Base-by-base conservation (phyloP, 2,888 invertebrate species). In the Pinctada fucata region DNA sequence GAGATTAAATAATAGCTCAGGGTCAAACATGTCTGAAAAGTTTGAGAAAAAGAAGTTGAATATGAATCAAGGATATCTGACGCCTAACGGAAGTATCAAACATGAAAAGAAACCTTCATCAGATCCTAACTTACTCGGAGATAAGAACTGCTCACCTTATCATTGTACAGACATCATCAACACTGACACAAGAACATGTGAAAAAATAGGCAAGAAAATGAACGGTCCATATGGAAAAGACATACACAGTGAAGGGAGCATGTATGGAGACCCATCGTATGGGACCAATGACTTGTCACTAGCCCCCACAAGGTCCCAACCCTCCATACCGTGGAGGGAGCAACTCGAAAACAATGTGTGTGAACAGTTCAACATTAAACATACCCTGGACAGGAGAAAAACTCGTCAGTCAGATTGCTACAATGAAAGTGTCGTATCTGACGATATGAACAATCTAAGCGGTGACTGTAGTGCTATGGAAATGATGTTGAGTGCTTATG, bases 101-200 rank as follows among this genome's bases (percentile, higher is more conserved):
- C 13, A 10, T 58, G 58, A 10, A 58, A 58, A 58, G 58, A 64
- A 63, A 49, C 13, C 63, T 10, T 47, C 73, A 8, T 73, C 73
- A 48, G 51, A 63, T 72, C 66, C 71, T 51, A 58, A 71, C 58
- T 31, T 75, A 2, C 13, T 71, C n/a, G 48, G 63, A 3, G 66
- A 31, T 52, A 31, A 31, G 31, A 51, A 67, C 10, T 64, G 74
- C 31, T 75, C 77, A 10, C 86, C 86, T 10, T 86, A 86, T 65
- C 82, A 83, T 79, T 83, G 84, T 85, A 83, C 85, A 2, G 80
- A 86, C 72, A 83, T 86, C 68, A 81, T 85, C 3, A 63, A 76
- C 48, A 73, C 69, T 70, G 63, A 76, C 47, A 70, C 64, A 70
- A 68, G 76, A 8, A 58, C 68, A 45, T 74, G 76, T 0, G 76